These are phyloP conservation scores for Laticauda laticaudata DNA, from an alignment of 2,113 vertebrate species.

Conservation along the genomic window DNA sequence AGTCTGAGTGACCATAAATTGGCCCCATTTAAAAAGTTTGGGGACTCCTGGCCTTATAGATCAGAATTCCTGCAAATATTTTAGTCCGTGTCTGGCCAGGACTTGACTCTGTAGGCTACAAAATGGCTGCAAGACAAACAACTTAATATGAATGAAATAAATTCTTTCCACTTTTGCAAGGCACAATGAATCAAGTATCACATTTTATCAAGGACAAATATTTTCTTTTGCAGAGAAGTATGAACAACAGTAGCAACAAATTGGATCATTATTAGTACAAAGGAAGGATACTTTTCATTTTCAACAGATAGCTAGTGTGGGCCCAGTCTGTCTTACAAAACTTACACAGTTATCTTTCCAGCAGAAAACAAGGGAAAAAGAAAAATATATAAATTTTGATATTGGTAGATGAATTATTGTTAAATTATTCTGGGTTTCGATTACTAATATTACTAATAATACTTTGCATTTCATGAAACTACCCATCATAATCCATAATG, in stretches of 20 bases:
- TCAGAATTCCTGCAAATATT: conserved; percentile 63
- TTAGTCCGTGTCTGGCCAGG: conserved; percentile 44
- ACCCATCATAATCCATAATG: neutral
- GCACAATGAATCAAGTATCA: neutral
- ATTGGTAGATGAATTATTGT: conserved; percentile 1
- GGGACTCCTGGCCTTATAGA: conserved; percentile 18
- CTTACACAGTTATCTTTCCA: neutral
- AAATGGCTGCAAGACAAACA: conserved; percentile 53
- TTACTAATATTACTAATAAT: neutral
- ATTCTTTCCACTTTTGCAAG: neutral
- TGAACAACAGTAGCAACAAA: neutral
- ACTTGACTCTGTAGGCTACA: conserved; percentile 51
- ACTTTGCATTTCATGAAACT: neutral
- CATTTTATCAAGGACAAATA: conserved; percentile 16
- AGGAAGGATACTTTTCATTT: neutral
- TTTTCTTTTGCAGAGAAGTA: conserved; percentile 11
- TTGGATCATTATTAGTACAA: conserved; percentile 31
- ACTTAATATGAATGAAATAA: conserved; percentile 16
- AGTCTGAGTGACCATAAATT: too few relatives aligned
- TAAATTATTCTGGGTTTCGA: neutral
- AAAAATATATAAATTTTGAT: neutral
- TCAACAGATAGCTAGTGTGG: neutral
- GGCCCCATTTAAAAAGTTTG: too few relatives aligned
- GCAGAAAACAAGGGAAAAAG: conserved; percentile 21
- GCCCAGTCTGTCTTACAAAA: neutral